A percentile compares a stretch with the other conserved stretches of the same genome.
These are phyloP conservation scores for Lutjanus campechanus DNA, from an alignment of 2,797 vertebrate species.

Conservation along the genomic window DNA sequence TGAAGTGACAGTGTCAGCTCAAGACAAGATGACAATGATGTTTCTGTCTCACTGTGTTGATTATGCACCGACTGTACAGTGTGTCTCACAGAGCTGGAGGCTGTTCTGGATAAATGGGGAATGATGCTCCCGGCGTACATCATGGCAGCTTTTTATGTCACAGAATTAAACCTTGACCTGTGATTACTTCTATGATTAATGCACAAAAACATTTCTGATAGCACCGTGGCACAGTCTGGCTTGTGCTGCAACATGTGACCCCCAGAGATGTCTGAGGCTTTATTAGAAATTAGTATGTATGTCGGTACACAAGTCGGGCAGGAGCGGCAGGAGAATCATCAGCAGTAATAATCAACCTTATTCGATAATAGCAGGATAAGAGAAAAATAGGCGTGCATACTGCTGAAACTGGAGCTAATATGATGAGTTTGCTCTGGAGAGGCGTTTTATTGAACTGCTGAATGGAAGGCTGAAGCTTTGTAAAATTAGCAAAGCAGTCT, in stretches of 20 bases:
- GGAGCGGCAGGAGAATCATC: constrained; percentile 73
- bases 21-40: constrained; percentile 82
- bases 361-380: constrained; percentile 79
- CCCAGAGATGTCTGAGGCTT: constrained; percentile 73
- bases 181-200: constrained; percentile 79
- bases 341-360: constrained; percentile 79
- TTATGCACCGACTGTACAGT: constrained; percentile 61
- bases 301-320: constrained; percentile 67
- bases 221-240: constrained; percentile 49
- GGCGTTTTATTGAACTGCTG: constrained; percentile 64
- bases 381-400: constrained; percentile 74
- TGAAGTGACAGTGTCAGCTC: constrained; percentile 83
- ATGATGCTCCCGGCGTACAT: constrained; percentile 61
- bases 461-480: constrained; percentile 55
- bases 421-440: constrained; percentile 74
- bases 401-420: constrained; percentile 71
- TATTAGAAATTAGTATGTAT: constrained; percentile 81
- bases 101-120: constrained; percentile 70
- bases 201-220: constrained; percentile 70
- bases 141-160: constrained; percentile 76
- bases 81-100: constrained; percentile 59
- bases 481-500: constrained; percentile 40
- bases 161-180: constrained; percentile 78
- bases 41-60: constrained; percentile 79
- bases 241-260: constrained; percentile 67